Evolutionary conservation across 2,888 invertebrate species (phyloP), one percentile per base, ranked within the genome.

Genomic region (Phoenoteleia sp.): DNA sequence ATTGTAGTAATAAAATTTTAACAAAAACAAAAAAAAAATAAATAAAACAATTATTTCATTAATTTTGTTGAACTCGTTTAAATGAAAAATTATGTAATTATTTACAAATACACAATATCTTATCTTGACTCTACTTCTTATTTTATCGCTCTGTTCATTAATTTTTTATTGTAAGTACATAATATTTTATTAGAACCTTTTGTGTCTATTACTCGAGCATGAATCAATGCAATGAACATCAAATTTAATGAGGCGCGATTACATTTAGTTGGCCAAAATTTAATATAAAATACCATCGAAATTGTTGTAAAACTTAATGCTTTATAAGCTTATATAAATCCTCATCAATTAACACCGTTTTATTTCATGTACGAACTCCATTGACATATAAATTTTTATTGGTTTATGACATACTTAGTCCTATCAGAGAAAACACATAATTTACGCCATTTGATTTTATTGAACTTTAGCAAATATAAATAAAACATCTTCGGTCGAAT

Each of bases 281-380:
- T 13, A 23, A 49, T 49, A 23, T 13, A 23, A 9, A 33, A 15
- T 19, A 6, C 17, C 21, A 11, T 33, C 21, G 7, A 15, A 6
- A 56, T 0, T 33, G 11, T 56, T 56, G 33, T 56, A 29, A 29
- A 56, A 56, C 33, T 29, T 23, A 17, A 56, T 19, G 33, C 19
- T 17, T 11, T 21, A 9, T 23, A 17, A 56, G 29, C 33, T 56
- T 27, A 33, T 5, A 19, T 29, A 19, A 33, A 29, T 19, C 17
- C 17, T 19, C 56, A 33, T 56, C 29, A 56, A 56, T 56, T 56
- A 29, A 33, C 56, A 56, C 56, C 29, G 33, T 56, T 33, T 56
- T 33, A 56, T 19, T 17, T 33, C 2, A 56, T 56, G 56, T 17
- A 19, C 9, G 33, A 56, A 17, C 56, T 56, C 7, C 17, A 56